Evolutionary conservation across 2,113 vertebrate species (phyloP).

Genomic region (Ellobius talpinus): DNA sequence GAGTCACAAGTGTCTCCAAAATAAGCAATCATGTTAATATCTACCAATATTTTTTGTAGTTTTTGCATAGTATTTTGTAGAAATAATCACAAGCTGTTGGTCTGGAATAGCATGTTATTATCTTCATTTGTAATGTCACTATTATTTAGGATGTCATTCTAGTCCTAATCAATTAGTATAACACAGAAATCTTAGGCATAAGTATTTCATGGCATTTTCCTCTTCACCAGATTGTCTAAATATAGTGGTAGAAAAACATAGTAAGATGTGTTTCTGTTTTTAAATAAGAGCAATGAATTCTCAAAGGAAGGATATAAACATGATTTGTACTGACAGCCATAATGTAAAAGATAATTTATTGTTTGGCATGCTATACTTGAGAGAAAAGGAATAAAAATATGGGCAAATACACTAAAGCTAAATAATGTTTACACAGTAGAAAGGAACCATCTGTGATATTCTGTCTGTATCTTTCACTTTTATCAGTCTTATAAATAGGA

Average conservation of each 20-base stretch:
- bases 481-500: conserved; percentile 32
- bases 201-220: conserved; percentile 39
- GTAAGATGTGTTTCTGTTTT: conserved; percentile 46
- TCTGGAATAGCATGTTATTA: background rate
- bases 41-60: background rate
- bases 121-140: background rate
- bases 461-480: conserved; percentile 42
- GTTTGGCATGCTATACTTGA: conserved; percentile 58
- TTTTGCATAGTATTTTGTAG: background rate
- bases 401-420: conserved; percentile 60
- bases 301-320: conserved; percentile 62
- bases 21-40: background rate
- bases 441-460: conserved; percentile 57
- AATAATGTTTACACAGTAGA: conserved; percentile 60
- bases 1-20: background rate
- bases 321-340: conserved; percentile 72
- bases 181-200: background rate
- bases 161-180: conserved; percentile 17
- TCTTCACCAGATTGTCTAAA: conserved; percentile 48
- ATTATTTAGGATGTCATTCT: conserved; percentile 2
- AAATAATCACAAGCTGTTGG: conserved; percentile 2
- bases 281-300: conserved; percentile 57
- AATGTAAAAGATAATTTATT: conserved; percentile 71
- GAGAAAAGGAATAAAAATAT: conserved; percentile 58
- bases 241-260: conserved; percentile 16